phyloP scores from a whole-genome alignment of 2,888 invertebrate species.

The Hymenopus coronatus region DNA sequence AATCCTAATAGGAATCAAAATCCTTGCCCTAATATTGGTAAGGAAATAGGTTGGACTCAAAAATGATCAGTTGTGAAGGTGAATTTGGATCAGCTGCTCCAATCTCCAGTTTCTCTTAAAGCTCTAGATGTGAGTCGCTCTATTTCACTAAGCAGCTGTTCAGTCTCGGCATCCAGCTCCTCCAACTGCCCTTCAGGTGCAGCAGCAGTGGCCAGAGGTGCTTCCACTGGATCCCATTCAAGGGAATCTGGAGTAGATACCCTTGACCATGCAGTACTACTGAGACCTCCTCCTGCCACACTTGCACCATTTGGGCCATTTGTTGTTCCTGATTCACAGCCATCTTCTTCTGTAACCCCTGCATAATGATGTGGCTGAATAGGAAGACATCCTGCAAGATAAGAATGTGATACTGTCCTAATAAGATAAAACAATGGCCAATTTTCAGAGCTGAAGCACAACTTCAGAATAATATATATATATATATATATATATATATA shows the following conservation, averaged over 20 bases:
- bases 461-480: too few relatives aligned
- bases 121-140: conserved; percentile 64
- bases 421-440: too few relatives aligned
- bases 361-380: conserved; percentile 26
- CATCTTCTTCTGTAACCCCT: conserved; percentile 27
- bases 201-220: conserved; percentile 39
- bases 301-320: conserved; percentile 17
- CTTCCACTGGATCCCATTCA: conserved; percentile 65
- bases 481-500: too few relatives aligned
- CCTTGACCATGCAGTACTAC: conserved; percentile 33
- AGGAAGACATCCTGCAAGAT: conserved; percentile 23
- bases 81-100: conserved; percentile 30
- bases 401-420: not conserved
- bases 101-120: conserved; percentile 61
- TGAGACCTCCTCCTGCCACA: conserved; percentile 14
- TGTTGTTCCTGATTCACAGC: conserved; percentile 16
- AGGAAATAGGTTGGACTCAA: not conserved
- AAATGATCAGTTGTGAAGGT: not conserved
- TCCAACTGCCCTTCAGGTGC: conserved; percentile 48
- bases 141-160: conserved; percentile 63
- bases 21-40: not conserved
- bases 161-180: conserved; percentile 62
- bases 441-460: too few relatives aligned
- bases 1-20: not conserved
- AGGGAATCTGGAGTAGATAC: conserved; percentile 62